Conservation (phyloP, 2,797 vertebrate genomes). For the Tragopan temminckii region DNA sequence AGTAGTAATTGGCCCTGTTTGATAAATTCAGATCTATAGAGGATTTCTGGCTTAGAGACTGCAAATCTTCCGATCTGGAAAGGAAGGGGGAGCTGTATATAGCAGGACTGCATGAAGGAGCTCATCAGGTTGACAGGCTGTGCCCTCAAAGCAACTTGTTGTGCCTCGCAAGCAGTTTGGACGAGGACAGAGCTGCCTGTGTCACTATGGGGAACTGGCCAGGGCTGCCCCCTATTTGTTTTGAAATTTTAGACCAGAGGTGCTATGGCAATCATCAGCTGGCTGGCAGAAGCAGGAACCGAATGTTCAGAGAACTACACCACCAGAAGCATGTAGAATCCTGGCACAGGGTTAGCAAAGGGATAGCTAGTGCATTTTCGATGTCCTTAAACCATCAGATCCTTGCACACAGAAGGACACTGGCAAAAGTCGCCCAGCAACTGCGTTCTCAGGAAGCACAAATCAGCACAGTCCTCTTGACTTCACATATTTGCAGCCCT, state of each 20-base stretch:
- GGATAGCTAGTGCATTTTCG: neutral
- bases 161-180: neutral
- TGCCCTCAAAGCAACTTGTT: neutral
- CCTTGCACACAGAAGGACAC: neutral
- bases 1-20: neutral
- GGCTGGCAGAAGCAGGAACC: neutral
- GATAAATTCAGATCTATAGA: neutral
- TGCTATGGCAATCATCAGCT: neutral
- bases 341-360: accelerated
- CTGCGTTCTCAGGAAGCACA: neutral
- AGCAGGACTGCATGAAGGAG: neutral
- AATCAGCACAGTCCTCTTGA: neutral
- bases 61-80: neutral
- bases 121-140: neutral
- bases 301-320: neutral
- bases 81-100: neutral
- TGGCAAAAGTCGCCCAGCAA: neutral
- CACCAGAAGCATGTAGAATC: neutral
- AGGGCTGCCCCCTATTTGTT: neutral
- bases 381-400: neutral
- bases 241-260: neutral
- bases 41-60: neutral
- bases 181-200: neutral
- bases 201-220: neutral
- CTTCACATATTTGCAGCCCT: neutral